Base-by-base conservation (phyloP, 92 coral and sea anemone species). In the Porites evermanni region DNA sequence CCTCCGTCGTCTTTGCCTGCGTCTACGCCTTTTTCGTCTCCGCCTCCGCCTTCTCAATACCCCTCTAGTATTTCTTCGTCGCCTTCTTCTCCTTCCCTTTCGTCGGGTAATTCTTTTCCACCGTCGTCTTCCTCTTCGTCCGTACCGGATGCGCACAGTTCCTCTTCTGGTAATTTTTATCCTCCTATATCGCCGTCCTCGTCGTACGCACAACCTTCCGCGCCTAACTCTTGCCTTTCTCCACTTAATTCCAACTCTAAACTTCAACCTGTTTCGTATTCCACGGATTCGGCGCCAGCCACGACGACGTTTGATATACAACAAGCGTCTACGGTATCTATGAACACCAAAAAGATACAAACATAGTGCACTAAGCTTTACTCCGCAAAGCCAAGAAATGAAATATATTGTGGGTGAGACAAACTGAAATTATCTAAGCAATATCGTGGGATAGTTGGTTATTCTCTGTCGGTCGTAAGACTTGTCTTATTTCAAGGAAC, bases 1-100 rank as follows among this genome's bases (percentile, higher is more conserved):
- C 26, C 73, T 50, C 64, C 87, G 63, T 29, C 54, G 75, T 68
- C 74, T 64, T 47, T 72, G 87, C 52, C 81, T 59, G n/a, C 81
- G 60, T 59, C 70, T 60, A 8, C 8, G 26, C 47, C 12, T 60
- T 32, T 53, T 29, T 59, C 81, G 47, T 59, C 70, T 12, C 12
- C 69, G 81, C 47, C 70, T 60, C 9, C 21, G 60, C 68, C 67
- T 60, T 38, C 81, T 77, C 18, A 7, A 2, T 8, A 61, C 61
- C 14, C 56, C 29, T 64, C 50, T 74, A 4, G 47, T 38, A 38
- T 38, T 38, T 10, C 7, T 74, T 56, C 61, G 61, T 56, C 61
- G 61, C 44, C 50, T 53, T 23, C 78, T 4, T 53, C 38, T 14
- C 21, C 51, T 14, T 20, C 73, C 64, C 65, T 72, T 64, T 60